Evolutionary conservation across 2,888 invertebrate genomes (phyloP).

Genomic region (Omphaloscelis lunosa): DNA sequence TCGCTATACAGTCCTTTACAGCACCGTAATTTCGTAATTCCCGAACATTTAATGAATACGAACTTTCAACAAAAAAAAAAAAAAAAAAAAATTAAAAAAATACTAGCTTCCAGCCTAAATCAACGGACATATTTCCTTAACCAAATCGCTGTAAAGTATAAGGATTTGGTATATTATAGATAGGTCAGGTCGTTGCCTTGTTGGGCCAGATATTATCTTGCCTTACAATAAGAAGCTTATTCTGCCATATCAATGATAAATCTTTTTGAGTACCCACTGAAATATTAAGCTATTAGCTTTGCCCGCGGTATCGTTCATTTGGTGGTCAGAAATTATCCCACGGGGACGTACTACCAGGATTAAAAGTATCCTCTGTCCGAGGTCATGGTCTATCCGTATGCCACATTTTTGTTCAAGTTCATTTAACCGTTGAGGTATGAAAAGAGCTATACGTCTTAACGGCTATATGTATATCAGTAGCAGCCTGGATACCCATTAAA

Average conservation of each 20-base stretch:
- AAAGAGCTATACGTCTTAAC: neutral
- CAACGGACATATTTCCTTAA: constrained; percentile 33
- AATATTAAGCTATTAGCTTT: neutral
- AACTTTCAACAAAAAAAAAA: no score
- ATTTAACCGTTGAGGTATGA: neutral
- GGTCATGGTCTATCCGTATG: neutral
- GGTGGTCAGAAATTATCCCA: neutral
- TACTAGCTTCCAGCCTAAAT: constrained; percentile 46
- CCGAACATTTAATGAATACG: neutral
- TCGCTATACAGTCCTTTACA: neutral
- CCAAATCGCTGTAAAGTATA: constrained; percentile 30
- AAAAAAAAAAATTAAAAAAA: no score
- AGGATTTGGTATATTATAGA: constrained; percentile 1
- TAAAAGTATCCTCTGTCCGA: neutral
- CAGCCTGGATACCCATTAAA: constrained; percentile 8
- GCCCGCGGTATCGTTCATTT: no score
- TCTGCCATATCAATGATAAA: neutral
- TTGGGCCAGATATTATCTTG: constrained; percentile 7
- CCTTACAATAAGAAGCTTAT: neutral
- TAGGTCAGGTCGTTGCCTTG: neutral
- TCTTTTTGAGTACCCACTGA: neutral
- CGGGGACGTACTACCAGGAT: neutral
- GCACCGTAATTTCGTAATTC: constrained; percentile 11
- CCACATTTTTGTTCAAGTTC: neutral
- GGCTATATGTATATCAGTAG: neutral